Percentiles rank a stretch among this genome's conserved stretches.
phyloP scores from a whole-genome alignment of 1,140 invertebrate genomes.

The Propsilocerus akamusi region DNA sequence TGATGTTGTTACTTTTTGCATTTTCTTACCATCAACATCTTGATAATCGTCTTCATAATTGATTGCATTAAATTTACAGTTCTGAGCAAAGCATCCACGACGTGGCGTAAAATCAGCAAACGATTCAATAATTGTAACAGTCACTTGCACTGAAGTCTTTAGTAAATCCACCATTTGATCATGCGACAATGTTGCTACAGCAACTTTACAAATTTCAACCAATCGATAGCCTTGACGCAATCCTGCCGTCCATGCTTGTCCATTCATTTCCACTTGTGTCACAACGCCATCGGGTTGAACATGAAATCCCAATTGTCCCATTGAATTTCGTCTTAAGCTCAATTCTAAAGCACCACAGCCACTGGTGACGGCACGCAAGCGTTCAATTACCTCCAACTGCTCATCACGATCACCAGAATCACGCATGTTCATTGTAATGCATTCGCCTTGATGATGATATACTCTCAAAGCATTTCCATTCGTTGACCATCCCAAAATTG shows the following conservation, averaged over 20 bases:
- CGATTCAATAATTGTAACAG: conserved; percentile 51
- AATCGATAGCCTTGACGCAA: conserved; percentile 73
- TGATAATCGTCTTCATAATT: conserved; percentile 44
- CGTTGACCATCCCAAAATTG: conserved; percentile 44
- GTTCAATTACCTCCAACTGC: conserved; percentile 53
- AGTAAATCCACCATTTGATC: conserved; percentile 89
- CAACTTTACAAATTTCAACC: conserved; percentile 83
- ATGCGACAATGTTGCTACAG: conserved; percentile 74
- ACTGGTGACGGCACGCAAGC: conserved; percentile 49
- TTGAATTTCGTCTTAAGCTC: conserved; percentile 49
- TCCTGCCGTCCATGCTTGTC: conserved; percentile 77
- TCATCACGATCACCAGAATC: conserved; percentile 52
- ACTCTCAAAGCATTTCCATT: conserved; percentile 35
- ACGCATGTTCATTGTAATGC: conserved; percentile 51
- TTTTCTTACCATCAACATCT: conserved; percentile 16
- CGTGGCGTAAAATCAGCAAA: conserved; percentile 15
- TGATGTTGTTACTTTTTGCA: conserved; percentile 13
- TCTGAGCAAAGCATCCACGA: conserved; percentile 46
- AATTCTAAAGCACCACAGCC: conserved; percentile 57
- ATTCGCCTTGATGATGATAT: conserved; percentile 71
- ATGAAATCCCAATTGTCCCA: conserved; percentile 85
- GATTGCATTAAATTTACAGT: conserved; percentile 42
- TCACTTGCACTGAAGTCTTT: conserved; percentile 73
- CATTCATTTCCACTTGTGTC: conserved; percentile 77
- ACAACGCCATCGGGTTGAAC: conserved; percentile 91